Base-by-base conservation (phyloP, 1,140 invertebrate genomes). In the Brachionus koreanus region DNA sequence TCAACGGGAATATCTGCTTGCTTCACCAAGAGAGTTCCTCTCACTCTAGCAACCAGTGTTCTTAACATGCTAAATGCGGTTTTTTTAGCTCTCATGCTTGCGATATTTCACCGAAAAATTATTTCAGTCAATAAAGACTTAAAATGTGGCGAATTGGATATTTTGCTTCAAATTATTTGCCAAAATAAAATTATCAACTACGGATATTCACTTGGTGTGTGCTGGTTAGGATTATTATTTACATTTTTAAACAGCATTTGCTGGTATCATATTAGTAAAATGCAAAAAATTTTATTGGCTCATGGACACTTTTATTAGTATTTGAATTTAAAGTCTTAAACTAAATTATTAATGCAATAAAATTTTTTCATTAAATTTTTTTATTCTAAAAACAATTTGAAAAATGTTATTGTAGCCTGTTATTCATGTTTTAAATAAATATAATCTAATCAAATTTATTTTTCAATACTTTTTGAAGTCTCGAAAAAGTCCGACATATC, bases 201-300 rank as follows among this genome's bases (percentile, higher is more conserved):
- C 12, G 76, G 76, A 16, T 79, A 61, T 43, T 57, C 46, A 13
- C 61, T 79, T 13, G 49, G 76, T 4, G 10, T 79, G 16, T 61
- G 46, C 35, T 65, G 49, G 76, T 39, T 79, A 7, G 76, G 46
- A 39, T 39, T 79, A 25, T 19, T 79, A 6, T 61, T 79, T n/a
- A 61, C 46, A 23, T 10, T 79, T 19, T 19, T 65, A 6, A 79
- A 33, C 23, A 29, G 49, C 5, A 63, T 65, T 42, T 79, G 76
- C 35, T 79, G 76, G 76, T 37, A 61, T 79, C 39, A 79, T 25
- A 79, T 79, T 61, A 79, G 46, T 42, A 79, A 79, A 79, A 79
- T 79, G 76, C 76, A 79, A 79, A 79, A 79, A 19, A 9, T 79
- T 3, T 29, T 79, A 37, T 61, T 79, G 3, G 76, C 37, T 43